These are phyloP conservation scores for Acanthacorydalis orientalis DNA, from an alignment of 2,888 invertebrate genomes.

Conservation along the genomic window DNA sequence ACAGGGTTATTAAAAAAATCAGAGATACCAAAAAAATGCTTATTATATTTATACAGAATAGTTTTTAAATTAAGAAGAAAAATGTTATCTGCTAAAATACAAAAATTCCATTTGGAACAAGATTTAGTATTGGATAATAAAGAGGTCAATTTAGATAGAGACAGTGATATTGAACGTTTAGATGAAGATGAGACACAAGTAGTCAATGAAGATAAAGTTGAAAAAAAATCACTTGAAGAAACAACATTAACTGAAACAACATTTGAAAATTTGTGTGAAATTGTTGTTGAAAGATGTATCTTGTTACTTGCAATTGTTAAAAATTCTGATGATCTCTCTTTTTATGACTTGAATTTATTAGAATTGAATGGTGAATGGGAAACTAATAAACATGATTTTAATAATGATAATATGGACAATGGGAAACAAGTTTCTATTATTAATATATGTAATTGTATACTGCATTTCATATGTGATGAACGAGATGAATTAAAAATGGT, in stretches of 20 bases:
- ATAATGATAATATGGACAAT: background rate
- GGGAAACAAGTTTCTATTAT: constrained; percentile 7
- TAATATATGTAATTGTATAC: constrained; percentile 16
- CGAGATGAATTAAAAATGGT: constrained; percentile 17
- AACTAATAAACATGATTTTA: background rate
- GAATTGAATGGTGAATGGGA: background rate
- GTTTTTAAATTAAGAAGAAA: constrained; percentile 12
- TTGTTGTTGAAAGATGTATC: constrained; percentile 28
- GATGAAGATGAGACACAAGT: constrained; percentile 6
- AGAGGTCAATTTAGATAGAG: constrained; percentile 4
- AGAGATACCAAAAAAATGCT: background rate
- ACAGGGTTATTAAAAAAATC: constrained; percentile 27
- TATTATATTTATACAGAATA: constrained; percentile 1
- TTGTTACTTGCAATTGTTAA: constrained; percentile 32
- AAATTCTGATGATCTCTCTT: constrained; percentile 17
- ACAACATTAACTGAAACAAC: constrained; percentile 9
- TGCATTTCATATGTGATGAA: constrained; percentile 22
- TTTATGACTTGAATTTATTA: constrained; percentile 7
- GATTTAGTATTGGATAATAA: background rate
- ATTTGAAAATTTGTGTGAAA: constrained; percentile 24
- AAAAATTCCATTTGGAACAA: background rate
- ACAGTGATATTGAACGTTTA: constrained; percentile 1
- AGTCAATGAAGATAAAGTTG: constrained; percentile 8
- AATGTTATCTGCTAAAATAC: constrained; percentile 7
- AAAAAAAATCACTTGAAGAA: constrained; percentile 8